Base-by-base conservation (phyloP, 2,888 invertebrate genomes). In the Diarsia dahlii region DNA sequence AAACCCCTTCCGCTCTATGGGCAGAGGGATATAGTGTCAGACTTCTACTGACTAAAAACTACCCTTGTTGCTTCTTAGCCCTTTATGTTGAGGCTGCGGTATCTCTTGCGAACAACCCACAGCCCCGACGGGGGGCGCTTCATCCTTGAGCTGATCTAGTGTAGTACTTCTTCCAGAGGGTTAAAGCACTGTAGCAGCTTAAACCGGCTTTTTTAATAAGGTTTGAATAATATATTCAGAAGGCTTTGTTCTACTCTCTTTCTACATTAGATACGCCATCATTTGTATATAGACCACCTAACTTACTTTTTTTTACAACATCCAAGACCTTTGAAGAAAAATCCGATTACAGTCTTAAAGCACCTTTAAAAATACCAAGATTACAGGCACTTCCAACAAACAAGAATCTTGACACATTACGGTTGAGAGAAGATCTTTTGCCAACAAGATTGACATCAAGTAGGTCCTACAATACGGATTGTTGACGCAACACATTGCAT, bases 381-480 rank as follows among this genome's bases (percentile, higher is more conserved):
- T 72, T 62, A 81, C 23, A 34, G 63, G n/a, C 67, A 60, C 54
- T 23, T 58, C 34, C 0, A 3, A 23, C 18, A 23, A 54, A 56
- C 23, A 52, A 71, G 34, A 20, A 52, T 65, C 72, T 71, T 64
- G 52, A 64, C 64, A 60, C 60, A 20, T 69, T 18, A 69, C 13
- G 79, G 50, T 54, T 62, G 73, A 64, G 13, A 28, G 62, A 34
- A 20, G 58, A 81, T 83, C 58, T 50, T 46, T 46, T 46, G 54
- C 54, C 48, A 66, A 80, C 68, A 69, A 81, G 72, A 83, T 83
- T 73, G 52, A 23, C 50, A 71, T 67, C 28, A 63, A 83, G 78
- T 52, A 71, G 63, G 45, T 58, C 1, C 46, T 66, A 54, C 63
- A 67, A 68, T 39, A 56, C 18, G 10, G 68, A 60, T 83, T 83